These are phyloP conservation scores for Acanthosepion lycidas DNA, from an alignment of 2,888 invertebrate species.

Conservation along the genomic window DNA sequence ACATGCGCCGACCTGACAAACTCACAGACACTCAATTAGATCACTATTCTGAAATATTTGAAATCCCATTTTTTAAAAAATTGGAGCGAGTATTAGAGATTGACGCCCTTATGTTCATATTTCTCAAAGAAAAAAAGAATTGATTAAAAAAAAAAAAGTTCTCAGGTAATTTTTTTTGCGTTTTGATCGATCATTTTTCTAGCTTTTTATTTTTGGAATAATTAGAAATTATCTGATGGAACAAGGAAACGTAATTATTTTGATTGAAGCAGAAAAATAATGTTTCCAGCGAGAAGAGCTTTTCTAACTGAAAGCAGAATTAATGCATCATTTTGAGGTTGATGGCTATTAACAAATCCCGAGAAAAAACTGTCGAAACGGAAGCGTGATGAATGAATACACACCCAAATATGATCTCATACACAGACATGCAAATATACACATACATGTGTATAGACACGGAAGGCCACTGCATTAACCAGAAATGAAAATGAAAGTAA, in stretches of 20 bases:
- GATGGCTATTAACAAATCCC: not conserved
- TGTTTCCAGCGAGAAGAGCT: not conserved
- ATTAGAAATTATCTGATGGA: not conserved
- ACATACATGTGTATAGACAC: too few relatives aligned
- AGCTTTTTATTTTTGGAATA: not conserved
- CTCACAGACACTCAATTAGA: not conserved
- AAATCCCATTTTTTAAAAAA: not conserved
- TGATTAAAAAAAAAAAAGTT: too few relatives aligned
- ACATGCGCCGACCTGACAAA: not conserved
- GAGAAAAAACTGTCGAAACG: not conserved
- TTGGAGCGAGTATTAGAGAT: not conserved
- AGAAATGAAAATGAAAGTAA: too few relatives aligned
- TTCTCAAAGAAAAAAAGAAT: not conserved
- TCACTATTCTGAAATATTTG: not conserved
- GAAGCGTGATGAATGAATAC: too few relatives aligned
- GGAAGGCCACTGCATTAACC: too few relatives aligned
- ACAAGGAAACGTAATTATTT: slow-evolving; percentile 33
- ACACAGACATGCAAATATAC: too few relatives aligned
- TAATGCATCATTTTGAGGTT: not conserved
- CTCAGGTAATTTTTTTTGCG: too few relatives aligned
- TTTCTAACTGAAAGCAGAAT: not conserved
- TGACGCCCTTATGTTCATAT: not conserved
- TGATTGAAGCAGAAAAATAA: not conserved
- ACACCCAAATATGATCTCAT: too few relatives aligned
- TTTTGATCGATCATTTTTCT: not conserved